These are phyloP conservation scores for Penelope pileata DNA, from an alignment of 2,113 vertebrate genomes.

Conservation along the genomic window DNA sequence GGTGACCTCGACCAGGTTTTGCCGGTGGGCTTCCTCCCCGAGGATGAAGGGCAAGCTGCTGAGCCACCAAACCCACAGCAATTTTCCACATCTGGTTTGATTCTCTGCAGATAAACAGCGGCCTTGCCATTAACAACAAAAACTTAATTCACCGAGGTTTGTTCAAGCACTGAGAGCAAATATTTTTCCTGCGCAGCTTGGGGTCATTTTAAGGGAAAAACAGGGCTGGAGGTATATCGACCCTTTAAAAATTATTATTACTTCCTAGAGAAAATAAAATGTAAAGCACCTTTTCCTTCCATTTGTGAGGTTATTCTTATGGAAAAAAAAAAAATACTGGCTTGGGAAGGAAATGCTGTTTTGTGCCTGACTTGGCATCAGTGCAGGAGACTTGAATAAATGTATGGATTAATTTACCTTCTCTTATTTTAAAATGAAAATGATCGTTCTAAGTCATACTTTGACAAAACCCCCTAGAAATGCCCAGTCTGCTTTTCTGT, in stretches of 20 bases:
- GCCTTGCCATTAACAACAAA: constrained; percentile 80
- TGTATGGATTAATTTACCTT: constrained; percentile 21
- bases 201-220: constrained; percentile 80
- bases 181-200: constrained; percentile 78
- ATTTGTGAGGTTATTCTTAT: constrained; percentile 44
- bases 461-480: constrained; percentile 20
- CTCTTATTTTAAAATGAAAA: constrained; percentile 35
- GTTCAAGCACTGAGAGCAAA: constrained; percentile 77
- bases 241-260: constrained; percentile 76
- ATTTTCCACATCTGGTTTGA: constrained; percentile 79
- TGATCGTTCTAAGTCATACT: background rate
- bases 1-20: background rate
- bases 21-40: background rate
- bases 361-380: constrained; percentile 28
- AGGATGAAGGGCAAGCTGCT: constrained; percentile 53
- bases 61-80: constrained; percentile 52
- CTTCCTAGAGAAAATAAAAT: constrained; percentile 80
- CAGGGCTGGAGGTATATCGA: constrained; percentile 61
- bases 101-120: constrained; percentile 78
- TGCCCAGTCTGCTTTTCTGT: background rate
- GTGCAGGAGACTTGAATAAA: constrained; percentile 24
- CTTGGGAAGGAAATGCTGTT: constrained; percentile 35
- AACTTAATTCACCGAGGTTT: constrained; percentile 80
- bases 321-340: background rate
- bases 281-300: constrained; percentile 70